These are phyloP conservation scores for Portunus trituberculatus DNA, from an alignment of 1,140 invertebrate species.

Conservation along the genomic window DNA sequence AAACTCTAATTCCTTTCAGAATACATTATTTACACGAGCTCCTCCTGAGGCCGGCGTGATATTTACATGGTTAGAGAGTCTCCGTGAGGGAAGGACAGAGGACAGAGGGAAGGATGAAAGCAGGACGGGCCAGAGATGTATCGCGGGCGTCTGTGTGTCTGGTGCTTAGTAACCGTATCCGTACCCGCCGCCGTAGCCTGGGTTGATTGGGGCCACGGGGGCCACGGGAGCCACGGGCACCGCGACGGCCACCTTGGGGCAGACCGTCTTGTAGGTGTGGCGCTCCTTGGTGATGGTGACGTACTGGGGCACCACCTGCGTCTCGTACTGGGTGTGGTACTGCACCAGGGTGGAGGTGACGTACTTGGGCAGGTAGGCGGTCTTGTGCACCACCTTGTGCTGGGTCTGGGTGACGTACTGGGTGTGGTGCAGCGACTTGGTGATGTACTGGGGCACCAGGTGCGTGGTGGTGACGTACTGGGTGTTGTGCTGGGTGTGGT, in stretches of 20 bases:
- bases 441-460: slow-evolving; percentile 52
- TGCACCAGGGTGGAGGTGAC: slow-evolving; percentile 44
- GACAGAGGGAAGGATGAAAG: not conserved
- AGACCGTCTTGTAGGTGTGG: slow-evolving; percentile 41
- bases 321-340: slow-evolving; percentile 57
- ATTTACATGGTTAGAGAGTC: not conserved
- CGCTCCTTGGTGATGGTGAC: slow-evolving; percentile 44
- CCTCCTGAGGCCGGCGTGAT: not conserved
- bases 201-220: not conserved
- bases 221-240: not conserved
- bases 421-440: slow-evolving; percentile 50
- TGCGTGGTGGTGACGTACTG: slow-evolving; percentile 52
- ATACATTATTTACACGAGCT: not conserved
- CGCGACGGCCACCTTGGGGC: slow-evolving; percentile 16
- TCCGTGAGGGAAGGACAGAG: not conserved
- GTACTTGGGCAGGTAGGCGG: slow-evolving; percentile 54
- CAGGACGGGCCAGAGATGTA: not conserved
- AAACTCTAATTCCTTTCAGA: not conserved
- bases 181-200: not conserved
- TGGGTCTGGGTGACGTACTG: slow-evolving; percentile 37
- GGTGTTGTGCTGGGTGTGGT: slow-evolving; percentile 46
- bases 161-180: not conserved
- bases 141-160: not conserved
- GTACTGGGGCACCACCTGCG: slow-evolving; percentile 51
- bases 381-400: slow-evolving; percentile 54